Conservation (phyloP, 2,888 invertebrate genomes). For the Andrena trimmerana region DNA sequence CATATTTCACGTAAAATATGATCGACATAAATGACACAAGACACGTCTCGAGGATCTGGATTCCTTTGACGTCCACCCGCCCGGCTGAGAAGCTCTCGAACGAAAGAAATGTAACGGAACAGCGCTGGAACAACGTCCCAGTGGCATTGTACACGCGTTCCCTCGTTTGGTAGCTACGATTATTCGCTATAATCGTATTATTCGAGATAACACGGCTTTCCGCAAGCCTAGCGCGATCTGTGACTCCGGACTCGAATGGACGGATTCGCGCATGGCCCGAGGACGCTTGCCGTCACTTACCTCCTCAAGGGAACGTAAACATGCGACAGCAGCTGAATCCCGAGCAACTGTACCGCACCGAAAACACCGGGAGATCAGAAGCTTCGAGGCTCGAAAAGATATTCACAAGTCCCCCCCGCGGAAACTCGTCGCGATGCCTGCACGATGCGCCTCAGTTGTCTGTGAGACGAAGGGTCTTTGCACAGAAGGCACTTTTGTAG, state of each 20-base stretch:
- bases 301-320: slow-evolving; percentile 56
- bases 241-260: slow-evolving; percentile 27
- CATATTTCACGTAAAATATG: slow-evolving; percentile 8
- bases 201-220: slow-evolving; percentile 54
- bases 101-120: slow-evolving; percentile 29
- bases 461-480: no score
- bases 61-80: not conserved
- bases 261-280: slow-evolving; percentile 25
- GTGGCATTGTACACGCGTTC: not conserved
- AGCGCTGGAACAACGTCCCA: not conserved
- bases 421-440: no score
- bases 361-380: slow-evolving; percentile 13
- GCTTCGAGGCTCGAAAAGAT: slow-evolving; percentile 2
- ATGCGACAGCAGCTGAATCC: slow-evolving; percentile 39
- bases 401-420: not conserved
- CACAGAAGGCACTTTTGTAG: no score
- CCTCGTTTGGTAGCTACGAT: slow-evolving; percentile 35
- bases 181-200: slow-evolving; percentile 55
- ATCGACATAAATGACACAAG: slow-evolving; percentile 5
- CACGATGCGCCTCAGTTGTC: no score
- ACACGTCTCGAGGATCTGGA: not conserved
- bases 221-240: slow-evolving; percentile 45
- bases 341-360: slow-evolving; percentile 9
- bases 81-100: not conserved
- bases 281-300: slow-evolving; percentile 40